Evolutionary conservation across 1,140 invertebrate species (phyloP), one percentile per base, ranked within the genome.

Genomic region (Lepidurus packardi): DNA sequence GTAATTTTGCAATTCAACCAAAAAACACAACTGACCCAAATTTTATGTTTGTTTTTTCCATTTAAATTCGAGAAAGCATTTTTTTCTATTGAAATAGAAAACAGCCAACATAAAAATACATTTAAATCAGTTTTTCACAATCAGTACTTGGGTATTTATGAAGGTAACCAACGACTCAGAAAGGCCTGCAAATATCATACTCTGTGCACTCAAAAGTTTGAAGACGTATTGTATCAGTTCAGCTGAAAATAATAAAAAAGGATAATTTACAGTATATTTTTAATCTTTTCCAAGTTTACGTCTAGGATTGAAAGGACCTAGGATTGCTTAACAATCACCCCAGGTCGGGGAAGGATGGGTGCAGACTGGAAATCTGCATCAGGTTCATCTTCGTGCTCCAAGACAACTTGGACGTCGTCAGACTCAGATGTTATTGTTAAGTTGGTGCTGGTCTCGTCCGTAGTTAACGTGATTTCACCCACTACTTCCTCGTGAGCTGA

Each of bases 401-500:
- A 34, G 13, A 65, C 53, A 65, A 65, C 13, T 65, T 65, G 45
- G 16, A 47, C 53, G 53, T 13, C 7, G 7, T 65, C 53, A 3
- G 53, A 65, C 21, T 65, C 53, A n/a, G 16, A 13, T 6, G 34
- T 34, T 34, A 13, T n/a, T n/a, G 53, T 65, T 13, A 65, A 13
- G 53, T 3, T 16, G 53, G 16, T n/a, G 7, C n/a, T 65, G 16
- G 53, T 7, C 53, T 65, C 53, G 8, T 65, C 53, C 21, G 53
- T 65, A 11, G 53, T 65, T 13, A 65, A 16, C 9, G 53, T 65
- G 13, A 65, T 65, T 75, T 75, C 74, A 24, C 41, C 74, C 43
- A 44, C 41, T 16, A 44, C 43, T 47, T 75, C 78, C 44, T 78
- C 78, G 24, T 78, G 73, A 25, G 43, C 41, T 3, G 73, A 42